Percentiles rank a stretch among this genome's conserved stretches.
Conservation (phyloP, 2,888 invertebrate genomes). For the Nomada fabriciana region DNA sequence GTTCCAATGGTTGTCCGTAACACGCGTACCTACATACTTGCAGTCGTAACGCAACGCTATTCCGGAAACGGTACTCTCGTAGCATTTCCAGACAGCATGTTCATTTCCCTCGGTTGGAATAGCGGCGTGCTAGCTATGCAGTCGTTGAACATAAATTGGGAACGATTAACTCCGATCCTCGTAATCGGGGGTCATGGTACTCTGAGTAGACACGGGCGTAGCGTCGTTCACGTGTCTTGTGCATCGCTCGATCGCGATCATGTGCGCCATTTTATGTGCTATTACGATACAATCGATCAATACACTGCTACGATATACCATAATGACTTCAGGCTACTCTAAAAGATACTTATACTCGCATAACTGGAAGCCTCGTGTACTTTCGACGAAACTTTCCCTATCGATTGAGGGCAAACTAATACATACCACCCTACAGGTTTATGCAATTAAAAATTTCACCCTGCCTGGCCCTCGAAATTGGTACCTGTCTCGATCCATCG, state of each 20-base stretch:
- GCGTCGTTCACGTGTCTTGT: constrained; percentile 13
- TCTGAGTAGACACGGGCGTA: constrained; percentile 46
- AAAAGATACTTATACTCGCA: too few species aligned
- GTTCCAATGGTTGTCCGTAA: constrained; percentile 1
- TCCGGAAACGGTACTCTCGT: constrained; percentile 46
- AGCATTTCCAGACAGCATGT: constrained; percentile 42
- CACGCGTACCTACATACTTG: constrained; percentile 7
- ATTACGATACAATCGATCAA: constrained; percentile 21
- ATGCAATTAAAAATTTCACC: neutral
- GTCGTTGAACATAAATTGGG: constrained; percentile 64
- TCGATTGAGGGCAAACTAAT: neutral
- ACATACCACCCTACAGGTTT: neutral
- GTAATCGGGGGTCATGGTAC: constrained; percentile 61
- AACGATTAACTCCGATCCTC: constrained; percentile 68
- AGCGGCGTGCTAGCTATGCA: constrained; percentile 12
- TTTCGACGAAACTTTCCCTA: neutral
- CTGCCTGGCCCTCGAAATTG: constrained; percentile 20
- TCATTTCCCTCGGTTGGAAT: constrained; percentile 39
- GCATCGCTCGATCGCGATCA: constrained; percentile 14
- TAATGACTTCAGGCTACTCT: neutral
- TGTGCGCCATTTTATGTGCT: constrained; percentile 26
- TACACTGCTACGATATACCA: constrained; percentile 1
- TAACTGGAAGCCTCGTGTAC: too few species aligned
- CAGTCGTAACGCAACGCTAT: constrained; percentile 33
- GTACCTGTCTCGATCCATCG: constrained; percentile 19